A percentile compares a stretch with the other conserved stretches of the same genome.
phyloP scores from a whole-genome alignment of 2,888 invertebrate genomes.

The Rhaphigaster nebulosa region DNA sequence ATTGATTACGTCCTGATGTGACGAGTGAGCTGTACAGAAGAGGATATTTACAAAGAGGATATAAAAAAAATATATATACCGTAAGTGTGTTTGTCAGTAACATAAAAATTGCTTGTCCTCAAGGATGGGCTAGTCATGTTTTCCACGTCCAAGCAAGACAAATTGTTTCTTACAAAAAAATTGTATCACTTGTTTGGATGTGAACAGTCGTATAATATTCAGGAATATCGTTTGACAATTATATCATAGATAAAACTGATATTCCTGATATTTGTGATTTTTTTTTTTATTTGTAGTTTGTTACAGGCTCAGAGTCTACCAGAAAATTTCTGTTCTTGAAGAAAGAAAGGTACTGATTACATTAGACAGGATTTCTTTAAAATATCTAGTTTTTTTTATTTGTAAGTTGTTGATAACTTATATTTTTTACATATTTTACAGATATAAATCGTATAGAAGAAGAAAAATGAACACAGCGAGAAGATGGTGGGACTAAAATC shows the following conservation, averaged over 20 bases:
- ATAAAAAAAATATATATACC: background rate
- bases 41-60: background rate
- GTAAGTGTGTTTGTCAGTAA: slow-evolving; percentile 2
- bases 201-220: background rate
- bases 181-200: background rate
- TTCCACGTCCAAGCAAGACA: background rate
- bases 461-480: background rate
- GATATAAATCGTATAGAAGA: background rate
- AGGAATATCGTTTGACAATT: background rate
- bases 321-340: background rate
- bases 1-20: background rate
- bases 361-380: background rate
- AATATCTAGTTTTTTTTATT: background rate
- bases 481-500: too few relatives aligned
- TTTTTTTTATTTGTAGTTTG: slow-evolving; percentile 32
- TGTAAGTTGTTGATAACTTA: background rate
- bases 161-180: background rate
- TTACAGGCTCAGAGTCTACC: background rate
- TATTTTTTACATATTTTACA: background rate
- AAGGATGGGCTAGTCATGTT: background rate
- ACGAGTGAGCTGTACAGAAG: background rate
- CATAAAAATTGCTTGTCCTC: background rate
- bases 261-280: slow-evolving; percentile 18
- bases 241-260: background rate
- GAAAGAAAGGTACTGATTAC: background rate